A percentile compares a stretch with the other conserved stretches of the same genome.
phyloP scores from a whole-genome alignment of 2,797 vertebrate genomes.

The Rhyacichthys aspro region DNA sequence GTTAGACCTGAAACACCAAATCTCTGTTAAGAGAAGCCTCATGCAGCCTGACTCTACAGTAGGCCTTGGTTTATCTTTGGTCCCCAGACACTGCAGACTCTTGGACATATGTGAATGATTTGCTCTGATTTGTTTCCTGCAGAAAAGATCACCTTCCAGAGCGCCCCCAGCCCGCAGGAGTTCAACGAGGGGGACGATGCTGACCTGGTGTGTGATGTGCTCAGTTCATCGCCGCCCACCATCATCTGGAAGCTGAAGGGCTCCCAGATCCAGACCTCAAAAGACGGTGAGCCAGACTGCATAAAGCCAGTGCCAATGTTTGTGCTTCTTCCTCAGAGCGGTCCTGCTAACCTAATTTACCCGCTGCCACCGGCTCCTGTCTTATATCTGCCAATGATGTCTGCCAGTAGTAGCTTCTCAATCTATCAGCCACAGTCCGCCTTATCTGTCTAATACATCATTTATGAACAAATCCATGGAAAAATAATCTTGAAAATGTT shows the following conservation, averaged over 20 bases:
- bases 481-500: too few relatives aligned
- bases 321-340: constrained; percentile 14
- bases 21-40: constrained; percentile 2
- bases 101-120: background rate
- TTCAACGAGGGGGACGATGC: constrained; percentile 95
- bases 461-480: too few relatives aligned
- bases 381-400: constrained; percentile 19
- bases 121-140: constrained; percentile 41
- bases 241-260: constrained; percentile 94
- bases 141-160: constrained; percentile 97
- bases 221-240: constrained; percentile 90
- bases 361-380: background rate
- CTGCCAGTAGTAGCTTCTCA: constrained; percentile 11
- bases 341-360: constrained; percentile 18
- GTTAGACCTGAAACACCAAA: too few relatives aligned
- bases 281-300: constrained; percentile 87
- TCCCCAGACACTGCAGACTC: background rate
- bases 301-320: constrained; percentile 4
- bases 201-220: constrained; percentile 90
- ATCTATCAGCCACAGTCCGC: constrained; percentile 37
- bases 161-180: constrained; percentile 90
- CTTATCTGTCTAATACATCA: background rate
- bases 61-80: background rate
- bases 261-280: constrained; percentile 85
- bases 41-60: constrained; percentile 9